Percentiles rank a stretch among this genome's conserved stretches.
Evolutionary conservation across 2,113 vertebrate species (phyloP).

Genomic region (Lethenteron reissneri): DNA sequence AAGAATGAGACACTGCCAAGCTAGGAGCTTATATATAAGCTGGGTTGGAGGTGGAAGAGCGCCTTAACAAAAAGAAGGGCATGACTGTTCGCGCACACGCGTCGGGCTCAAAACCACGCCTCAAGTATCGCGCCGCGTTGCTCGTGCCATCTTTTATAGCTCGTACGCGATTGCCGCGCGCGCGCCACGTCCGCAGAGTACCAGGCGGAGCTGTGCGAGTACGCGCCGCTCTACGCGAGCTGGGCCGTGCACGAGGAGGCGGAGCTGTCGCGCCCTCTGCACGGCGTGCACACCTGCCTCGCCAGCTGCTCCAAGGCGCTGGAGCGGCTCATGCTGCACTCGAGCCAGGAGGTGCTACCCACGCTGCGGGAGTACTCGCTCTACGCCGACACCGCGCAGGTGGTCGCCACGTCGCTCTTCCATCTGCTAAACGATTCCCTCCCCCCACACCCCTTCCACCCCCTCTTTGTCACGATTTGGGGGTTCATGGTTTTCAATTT

Average conservation of each 20-base stretch:
- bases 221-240: slow-evolving; percentile 58
- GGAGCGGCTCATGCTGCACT: slow-evolving; percentile 31
- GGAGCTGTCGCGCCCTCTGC: slow-evolving; percentile 36
- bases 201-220: slow-evolving; percentile 64
- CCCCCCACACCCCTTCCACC: not conserved
- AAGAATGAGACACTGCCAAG: too few species aligned
- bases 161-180: too few species aligned
- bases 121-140: too few species aligned
- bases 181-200: slow-evolving; percentile 34
- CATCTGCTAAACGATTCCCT: not conserved
- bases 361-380: slow-evolving; percentile 62
- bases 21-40: too few species aligned
- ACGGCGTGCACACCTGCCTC: slow-evolving; percentile 37
- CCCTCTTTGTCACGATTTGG: slow-evolving; percentile 8
- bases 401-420: not conserved
- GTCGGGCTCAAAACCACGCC: too few species aligned
- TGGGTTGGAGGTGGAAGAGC: too few species aligned
- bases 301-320: slow-evolving; percentile 44
- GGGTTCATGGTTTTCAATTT: slow-evolving; percentile 8
- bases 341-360: slow-evolving; percentile 41
- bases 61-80: too few species aligned
- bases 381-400: slow-evolving; percentile 48
- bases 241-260: slow-evolving; percentile 65
- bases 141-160: too few species aligned
- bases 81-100: too few species aligned